Evolutionary conservation across 2,888 invertebrate species (phyloP), one percentile per base, ranked within the genome.

Genomic region (Erebia ligea): DNA sequence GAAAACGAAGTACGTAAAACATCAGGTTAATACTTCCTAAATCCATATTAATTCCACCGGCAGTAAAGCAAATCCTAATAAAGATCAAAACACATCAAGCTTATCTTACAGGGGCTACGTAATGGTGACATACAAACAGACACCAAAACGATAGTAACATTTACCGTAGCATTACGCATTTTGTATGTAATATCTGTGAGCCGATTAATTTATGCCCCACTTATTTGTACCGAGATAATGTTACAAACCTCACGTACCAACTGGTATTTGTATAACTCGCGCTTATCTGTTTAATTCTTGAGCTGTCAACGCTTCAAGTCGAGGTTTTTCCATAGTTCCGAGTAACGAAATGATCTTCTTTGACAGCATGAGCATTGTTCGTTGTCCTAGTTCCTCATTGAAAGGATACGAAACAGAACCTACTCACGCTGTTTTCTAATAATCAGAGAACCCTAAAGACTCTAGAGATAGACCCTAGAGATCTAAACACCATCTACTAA

Each of bases 281-380:
- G 92, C 86, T 93, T 93, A 93, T 93, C 93, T 92, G 89, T 92
- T 52, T 93, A 92, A 93, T 91, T 91, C 92, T 91, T 85, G 83
- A 86, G 85, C 87, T 92, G 92, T 92, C 92, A 92, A 80, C 83
- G 81, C 52, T 61, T 34, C 67, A 73, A 45, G 52, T n/a, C n/a
- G 69, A 64, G 64, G 65, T 70, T 73, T 68, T 73, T 73, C 67
- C 63, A 67, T 21, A 40, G 42, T 65, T 69, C 50, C 21, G 17
- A 67, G 58, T 34, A 67, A 45, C 25, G 15, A 45, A 48, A 45
- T n/a, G 21, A 58, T 48, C 45, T 63, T 63, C 67, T 57, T 59
- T 62, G 11, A 54, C 61, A 67, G 71, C 59, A 66, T 56, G 69
- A 34, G 19, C 2, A 17, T 54, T 19, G 10, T 10, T 34, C 34